These are phyloP conservation scores for Chaetops frenatus DNA, from an alignment of 2,113 vertebrate species.

Conservation along the genomic window DNA sequence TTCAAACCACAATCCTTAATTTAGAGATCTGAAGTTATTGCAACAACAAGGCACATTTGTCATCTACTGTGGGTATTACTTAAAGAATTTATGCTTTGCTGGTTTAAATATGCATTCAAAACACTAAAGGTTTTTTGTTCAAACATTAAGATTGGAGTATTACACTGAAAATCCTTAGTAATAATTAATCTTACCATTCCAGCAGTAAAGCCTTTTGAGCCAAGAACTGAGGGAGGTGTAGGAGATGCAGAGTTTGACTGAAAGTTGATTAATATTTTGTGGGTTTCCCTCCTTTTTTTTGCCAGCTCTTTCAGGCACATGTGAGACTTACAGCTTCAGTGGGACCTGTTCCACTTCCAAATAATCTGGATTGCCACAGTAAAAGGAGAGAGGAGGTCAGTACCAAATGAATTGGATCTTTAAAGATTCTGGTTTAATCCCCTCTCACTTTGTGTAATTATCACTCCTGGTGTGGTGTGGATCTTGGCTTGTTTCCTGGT, in stretches of 20 bases:
- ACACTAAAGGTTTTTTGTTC: slow-evolving; percentile 22
- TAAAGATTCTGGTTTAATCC: not conserved
- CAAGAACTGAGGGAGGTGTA: not conserved
- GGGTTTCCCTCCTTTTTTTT: not conserved
- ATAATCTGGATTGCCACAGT: not conserved
- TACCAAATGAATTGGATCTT: not conserved
- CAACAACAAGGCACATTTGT: not conserved
- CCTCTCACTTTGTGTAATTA: not conserved
- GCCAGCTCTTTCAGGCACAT: not conserved
- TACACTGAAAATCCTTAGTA: not conserved
- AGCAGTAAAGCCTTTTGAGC: not conserved
- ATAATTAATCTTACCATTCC: slow-evolving; percentile 29
- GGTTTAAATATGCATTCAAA: slow-evolving; percentile 38
- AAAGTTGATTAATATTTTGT: not conserved
- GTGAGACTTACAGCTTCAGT: not conserved
- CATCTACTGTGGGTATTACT: not conserved
- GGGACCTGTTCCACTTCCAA: not conserved
- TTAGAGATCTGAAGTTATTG: slow-evolving; percentile 34
- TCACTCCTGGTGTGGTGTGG: not conserved
- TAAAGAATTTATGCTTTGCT: slow-evolving; percentile 31
- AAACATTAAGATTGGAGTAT: not conserved
- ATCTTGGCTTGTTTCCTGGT: not conserved
- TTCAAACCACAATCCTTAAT: slow-evolving; percentile 6
- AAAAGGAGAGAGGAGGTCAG: not conserved
- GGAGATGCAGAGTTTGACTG: not conserved